Evolutionary conservation across 2,888 invertebrate genomes (phyloP).

Genomic region (Frankliniella fusca): DNA sequence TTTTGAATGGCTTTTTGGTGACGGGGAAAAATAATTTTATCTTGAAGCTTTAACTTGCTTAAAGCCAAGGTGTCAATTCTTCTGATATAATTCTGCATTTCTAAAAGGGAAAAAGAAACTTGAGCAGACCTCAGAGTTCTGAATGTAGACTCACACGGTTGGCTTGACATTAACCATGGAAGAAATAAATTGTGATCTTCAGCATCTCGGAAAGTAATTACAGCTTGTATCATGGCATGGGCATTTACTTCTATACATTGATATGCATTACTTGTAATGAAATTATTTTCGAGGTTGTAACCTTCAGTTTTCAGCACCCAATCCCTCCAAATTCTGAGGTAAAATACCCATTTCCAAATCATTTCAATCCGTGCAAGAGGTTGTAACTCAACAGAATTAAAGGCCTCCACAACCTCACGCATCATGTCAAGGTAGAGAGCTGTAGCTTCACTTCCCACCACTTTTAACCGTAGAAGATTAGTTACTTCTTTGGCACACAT

Average conservation of each 20-base stretch:
- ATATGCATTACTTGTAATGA: constrained; percentile 38
- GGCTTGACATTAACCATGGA: constrained; percentile 28
- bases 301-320: constrained; percentile 36
- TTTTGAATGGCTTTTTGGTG: background rate
- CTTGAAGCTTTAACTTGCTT: background rate
- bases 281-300: constrained; percentile 39
- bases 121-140: background rate
- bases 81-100: background rate
- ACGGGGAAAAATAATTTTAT: too few relatives aligned
- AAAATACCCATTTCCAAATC: constrained; percentile 39
- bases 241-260: constrained; percentile 38
- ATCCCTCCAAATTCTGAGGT: constrained; percentile 38
- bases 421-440: constrained; percentile 39
- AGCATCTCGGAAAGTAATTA: constrained; percentile 29
- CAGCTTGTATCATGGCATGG: constrained; percentile 35
- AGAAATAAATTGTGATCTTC: constrained; percentile 24
- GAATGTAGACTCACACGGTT: constrained; percentile 28
- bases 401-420: constrained; percentile 37
- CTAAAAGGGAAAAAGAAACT: background rate
- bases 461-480: constrained; percentile 36
- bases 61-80: constrained; percentile 17
- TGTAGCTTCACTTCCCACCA: constrained; percentile 39
- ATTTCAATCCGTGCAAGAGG: constrained; percentile 37
- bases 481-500: constrained; percentile 38
- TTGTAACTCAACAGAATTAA: constrained; percentile 34